Evolutionary conservation across 2,888 invertebrate species (phyloP).

Genomic region (Oxyteleia sp.): DNA sequence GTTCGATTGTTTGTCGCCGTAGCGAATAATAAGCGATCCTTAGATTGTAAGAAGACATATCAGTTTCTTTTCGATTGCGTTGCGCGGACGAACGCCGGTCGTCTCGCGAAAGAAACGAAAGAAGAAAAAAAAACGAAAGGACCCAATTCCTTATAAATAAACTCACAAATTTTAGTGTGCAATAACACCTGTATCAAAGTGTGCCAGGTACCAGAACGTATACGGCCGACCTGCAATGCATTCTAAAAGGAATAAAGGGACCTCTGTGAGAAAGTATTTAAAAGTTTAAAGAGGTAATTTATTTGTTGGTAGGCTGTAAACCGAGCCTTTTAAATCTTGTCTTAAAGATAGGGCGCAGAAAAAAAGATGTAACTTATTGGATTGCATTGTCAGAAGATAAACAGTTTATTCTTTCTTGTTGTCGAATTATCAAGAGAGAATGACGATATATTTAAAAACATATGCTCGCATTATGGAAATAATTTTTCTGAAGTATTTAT

Average conservation of each 20-base stretch:
- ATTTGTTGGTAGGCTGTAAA: conserved; percentile 45
- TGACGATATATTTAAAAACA: conserved; percentile 8
- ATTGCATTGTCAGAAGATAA: conserved; percentile 8
- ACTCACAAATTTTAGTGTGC: conserved; percentile 52
- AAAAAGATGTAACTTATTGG: conserved; percentile 16
- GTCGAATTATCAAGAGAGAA: conserved; percentile 7
- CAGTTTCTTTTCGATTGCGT: conserved; percentile 77
- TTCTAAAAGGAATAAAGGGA: conserved; percentile 29
- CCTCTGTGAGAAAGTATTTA: conserved; percentile 50
- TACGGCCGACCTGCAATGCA: conserved; percentile 29
- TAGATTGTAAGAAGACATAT: conserved; percentile 82
- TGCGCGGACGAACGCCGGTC: conserved; percentile 8
- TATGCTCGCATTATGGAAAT: conserved; percentile 4
- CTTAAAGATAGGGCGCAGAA: conserved; percentile 10
- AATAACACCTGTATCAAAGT: conserved; percentile 57
- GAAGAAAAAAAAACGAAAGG: conserved; percentile 22
- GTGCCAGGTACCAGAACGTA: conserved; percentile 37
- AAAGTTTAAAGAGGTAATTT: conserved; percentile 54
- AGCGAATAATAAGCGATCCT: conserved; percentile 69
- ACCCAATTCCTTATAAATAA: conserved; percentile 51
- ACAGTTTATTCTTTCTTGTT: conserved; percentile 7
- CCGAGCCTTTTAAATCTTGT: conserved; percentile 46
- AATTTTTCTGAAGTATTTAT: background rate
- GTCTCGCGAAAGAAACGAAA: background rate
- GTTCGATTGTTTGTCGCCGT: conserved; percentile 51